These are phyloP conservation scores for Strigamia maritima DNA, from an alignment of 2,888 invertebrate species.

Conservation along the genomic window DNA sequence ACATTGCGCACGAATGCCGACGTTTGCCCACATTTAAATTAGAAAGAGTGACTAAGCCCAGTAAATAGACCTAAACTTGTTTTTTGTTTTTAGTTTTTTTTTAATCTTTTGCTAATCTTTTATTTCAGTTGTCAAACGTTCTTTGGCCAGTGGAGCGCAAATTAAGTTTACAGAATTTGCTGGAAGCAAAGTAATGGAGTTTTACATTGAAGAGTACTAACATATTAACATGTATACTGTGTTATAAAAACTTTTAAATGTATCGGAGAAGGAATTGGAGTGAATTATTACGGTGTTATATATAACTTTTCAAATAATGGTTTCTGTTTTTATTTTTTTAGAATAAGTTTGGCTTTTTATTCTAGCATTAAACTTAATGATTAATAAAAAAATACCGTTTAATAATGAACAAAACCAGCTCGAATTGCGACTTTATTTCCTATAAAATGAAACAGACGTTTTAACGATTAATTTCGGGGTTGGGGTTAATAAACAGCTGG, in stretches of 20 bases:
- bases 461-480: no score
- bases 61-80: constrained; percentile 55
- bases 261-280: no score
- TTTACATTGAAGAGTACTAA: constrained; percentile 69
- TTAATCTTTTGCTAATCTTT: constrained; percentile 39
- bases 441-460: no score
- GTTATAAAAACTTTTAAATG: neutral
- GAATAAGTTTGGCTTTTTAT: no score
- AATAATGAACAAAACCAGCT: no score
- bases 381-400: no score
- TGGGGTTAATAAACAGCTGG: no score
- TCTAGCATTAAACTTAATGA: no score
- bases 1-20: constrained; percentile 68
- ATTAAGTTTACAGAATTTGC: constrained; percentile 67
- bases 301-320: no score
- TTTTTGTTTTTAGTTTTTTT: neutral
- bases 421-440: no score
- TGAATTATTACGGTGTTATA: no score
- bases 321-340: no score
- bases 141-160: constrained; percentile 52
- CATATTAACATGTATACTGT: neutral
- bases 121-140: constrained; percentile 63
- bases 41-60: constrained; percentile 63
- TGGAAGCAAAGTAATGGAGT: constrained; percentile 70
- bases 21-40: constrained; percentile 70